A percentile compares a stretch with the other conserved stretches of the same genome.
Conservation (phyloP, 2,113 vertebrate species). For the Lampris megalopsis region DNA sequence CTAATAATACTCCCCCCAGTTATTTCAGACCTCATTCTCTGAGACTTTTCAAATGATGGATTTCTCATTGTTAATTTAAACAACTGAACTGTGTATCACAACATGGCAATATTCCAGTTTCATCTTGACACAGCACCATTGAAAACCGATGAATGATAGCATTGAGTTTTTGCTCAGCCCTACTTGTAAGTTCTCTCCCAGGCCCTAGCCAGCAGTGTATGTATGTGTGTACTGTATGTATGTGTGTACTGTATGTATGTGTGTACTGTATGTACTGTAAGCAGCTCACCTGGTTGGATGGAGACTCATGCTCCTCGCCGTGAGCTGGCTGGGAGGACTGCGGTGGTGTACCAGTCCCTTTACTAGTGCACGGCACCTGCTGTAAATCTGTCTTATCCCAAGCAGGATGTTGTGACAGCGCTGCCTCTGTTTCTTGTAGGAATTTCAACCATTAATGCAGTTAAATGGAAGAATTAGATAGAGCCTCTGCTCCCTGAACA, state of each 20-base stretch:
- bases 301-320: constrained; percentile 18
- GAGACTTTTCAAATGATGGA: too few relatives aligned
- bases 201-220: constrained; percentile 22
- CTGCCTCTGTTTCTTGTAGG: constrained; percentile 48
- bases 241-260: too few relatives aligned
- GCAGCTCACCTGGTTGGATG: constrained; percentile 3
- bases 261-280: background rate
- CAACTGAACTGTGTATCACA: too few relatives aligned
- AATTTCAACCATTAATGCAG: constrained; percentile 58
- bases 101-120: too few relatives aligned
- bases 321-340: constrained; percentile 13
- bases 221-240: background rate
- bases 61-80: too few relatives aligned
- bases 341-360: constrained; percentile 28
- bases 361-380: constrained; percentile 21
- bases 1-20: too few relatives aligned
- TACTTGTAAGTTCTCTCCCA: background rate
- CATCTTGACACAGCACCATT: too few relatives aligned
- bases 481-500: constrained; percentile 16
- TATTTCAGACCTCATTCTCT: too few relatives aligned
- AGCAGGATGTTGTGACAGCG: constrained; percentile 44
- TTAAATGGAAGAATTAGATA: constrained; percentile 31
- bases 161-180: too few relatives aligned
- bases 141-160: too few relatives aligned
- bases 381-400: constrained; percentile 53